Evolutionary conservation across 2,113 vertebrate genomes (phyloP).

Genomic region (Odocoileus hemionus): DNA sequence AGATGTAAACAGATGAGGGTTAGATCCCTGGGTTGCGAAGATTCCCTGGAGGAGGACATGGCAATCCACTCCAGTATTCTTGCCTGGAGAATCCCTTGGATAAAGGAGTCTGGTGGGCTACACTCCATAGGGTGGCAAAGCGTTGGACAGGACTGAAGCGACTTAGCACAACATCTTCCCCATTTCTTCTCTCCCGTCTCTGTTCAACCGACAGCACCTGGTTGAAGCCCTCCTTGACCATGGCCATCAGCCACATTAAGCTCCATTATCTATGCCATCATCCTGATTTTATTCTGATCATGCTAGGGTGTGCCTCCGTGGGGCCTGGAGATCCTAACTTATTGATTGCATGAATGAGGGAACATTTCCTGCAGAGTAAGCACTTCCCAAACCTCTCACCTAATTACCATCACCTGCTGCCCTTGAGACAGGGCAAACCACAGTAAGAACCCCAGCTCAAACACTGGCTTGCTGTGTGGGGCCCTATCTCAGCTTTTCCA

Average conservation of each 20-base stretch:
- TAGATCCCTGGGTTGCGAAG: not conserved
- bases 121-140: not conserved
- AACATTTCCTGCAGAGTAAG: not conserved
- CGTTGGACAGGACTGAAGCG: not conserved
- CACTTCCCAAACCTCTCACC: not conserved
- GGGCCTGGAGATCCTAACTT: not conserved
- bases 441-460: not conserved
- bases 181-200: not conserved
- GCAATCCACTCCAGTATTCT: not conserved
- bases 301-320: not conserved
- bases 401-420: not conserved
- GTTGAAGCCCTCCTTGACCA: no score
- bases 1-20: not conserved
- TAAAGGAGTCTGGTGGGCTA: not conserved
- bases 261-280: no score
- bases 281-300: not conserved
- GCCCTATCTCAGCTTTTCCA: not conserved
- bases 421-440: not conserved
- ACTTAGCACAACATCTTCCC: not conserved
- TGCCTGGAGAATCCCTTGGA: not conserved
- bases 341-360: not conserved
- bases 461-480: not conserved
- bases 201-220: not conserved
- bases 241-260: not conserved
- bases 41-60: not conserved